Conservation (phyloP, 2,888 invertebrate genomes). For the Notodonta dromedarius region DNA sequence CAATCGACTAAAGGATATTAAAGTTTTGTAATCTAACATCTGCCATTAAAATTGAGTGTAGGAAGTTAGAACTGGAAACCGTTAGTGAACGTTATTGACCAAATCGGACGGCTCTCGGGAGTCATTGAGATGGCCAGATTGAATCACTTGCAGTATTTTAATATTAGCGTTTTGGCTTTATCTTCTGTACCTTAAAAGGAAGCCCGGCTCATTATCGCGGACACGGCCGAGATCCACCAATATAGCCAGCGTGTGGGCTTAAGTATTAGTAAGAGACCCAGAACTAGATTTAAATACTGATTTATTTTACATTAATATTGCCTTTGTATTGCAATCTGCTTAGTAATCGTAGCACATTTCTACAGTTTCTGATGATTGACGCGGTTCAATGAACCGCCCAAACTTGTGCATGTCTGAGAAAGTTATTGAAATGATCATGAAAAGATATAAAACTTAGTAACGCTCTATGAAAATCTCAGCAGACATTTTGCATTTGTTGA, state of each 20-base stretch:
- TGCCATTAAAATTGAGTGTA: slow-evolving; percentile 27
- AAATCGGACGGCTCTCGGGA: slow-evolving; percentile 18
- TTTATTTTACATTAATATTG: background rate
- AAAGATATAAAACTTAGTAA: background rate
- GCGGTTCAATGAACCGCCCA: background rate
- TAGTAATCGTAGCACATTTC: background rate
- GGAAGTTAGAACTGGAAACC: slow-evolving; percentile 23
- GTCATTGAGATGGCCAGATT: slow-evolving; percentile 1
- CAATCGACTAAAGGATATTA: slow-evolving; percentile 41
- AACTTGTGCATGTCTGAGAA: slow-evolving; percentile 6
- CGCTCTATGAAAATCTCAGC: background rate
- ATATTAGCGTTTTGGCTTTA: slow-evolving; percentile 27
- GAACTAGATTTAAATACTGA: slow-evolving; percentile 13
- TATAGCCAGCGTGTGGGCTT: slow-evolving; percentile 66
- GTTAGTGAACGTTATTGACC: slow-evolving; percentile 26
- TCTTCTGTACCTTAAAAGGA: slow-evolving; percentile 57
- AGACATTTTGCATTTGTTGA: slow-evolving; percentile 7
- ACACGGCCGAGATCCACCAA: slow-evolving; percentile 56
- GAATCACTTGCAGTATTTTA: slow-evolving; percentile 2
- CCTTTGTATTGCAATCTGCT: background rate
- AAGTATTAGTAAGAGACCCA: slow-evolving; percentile 45
- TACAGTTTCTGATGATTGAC: slow-evolving; percentile 2
- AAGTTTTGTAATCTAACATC: slow-evolving; percentile 17
- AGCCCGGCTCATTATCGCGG: slow-evolving; percentile 62
- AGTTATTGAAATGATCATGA: background rate